Evolutionary conservation across 2,113 vertebrate species (phyloP).

Genomic region (Ariopsis seemanni): DNA sequence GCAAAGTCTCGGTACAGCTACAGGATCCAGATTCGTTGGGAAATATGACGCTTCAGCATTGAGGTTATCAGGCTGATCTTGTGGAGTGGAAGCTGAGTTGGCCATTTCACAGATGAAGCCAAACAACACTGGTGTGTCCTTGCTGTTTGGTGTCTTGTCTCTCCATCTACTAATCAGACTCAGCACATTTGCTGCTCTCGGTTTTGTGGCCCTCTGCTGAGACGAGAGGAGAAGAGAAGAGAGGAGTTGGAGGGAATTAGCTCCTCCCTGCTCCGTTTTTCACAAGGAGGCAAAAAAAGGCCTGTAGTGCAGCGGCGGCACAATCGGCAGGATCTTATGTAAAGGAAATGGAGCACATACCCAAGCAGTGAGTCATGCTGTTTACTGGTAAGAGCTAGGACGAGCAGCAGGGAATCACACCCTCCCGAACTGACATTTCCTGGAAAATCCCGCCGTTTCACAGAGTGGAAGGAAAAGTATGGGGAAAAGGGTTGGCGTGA

Average conservation of each 20-base stretch:
- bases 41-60: slow-evolving; percentile 46
- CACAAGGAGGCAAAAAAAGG: slow-evolving; percentile 43
- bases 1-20: slow-evolving; percentile 18
- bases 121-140: slow-evolving; percentile 51
- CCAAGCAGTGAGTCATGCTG: slow-evolving; percentile 76
- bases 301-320: slow-evolving; percentile 62
- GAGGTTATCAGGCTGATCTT: slow-evolving; percentile 34
- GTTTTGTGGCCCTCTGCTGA: not conserved
- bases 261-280: slow-evolving; percentile 48
- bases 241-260: slow-evolving; percentile 46
- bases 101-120: slow-evolving; percentile 13
- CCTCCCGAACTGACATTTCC: slow-evolving; percentile 74
- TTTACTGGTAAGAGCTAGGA: slow-evolving; percentile 76
- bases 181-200: slow-evolving; percentile 42
- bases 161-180: slow-evolving; percentile 35
- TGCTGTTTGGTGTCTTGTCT: slow-evolving; percentile 50
- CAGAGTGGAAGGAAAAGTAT: slow-evolving; percentile 76
- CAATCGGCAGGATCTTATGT: slow-evolving; percentile 73
- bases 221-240: slow-evolving; percentile 22
- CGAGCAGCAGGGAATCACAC: slow-evolving; percentile 75
- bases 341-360: slow-evolving; percentile 77
- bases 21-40: slow-evolving; percentile 35
- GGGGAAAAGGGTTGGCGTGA: slow-evolving; percentile 65
- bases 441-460: slow-evolving; percentile 78
- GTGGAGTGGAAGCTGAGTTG: no score